Conservation (phyloP, 2,888 invertebrate species). For the Amphimallon solstitiale region DNA sequence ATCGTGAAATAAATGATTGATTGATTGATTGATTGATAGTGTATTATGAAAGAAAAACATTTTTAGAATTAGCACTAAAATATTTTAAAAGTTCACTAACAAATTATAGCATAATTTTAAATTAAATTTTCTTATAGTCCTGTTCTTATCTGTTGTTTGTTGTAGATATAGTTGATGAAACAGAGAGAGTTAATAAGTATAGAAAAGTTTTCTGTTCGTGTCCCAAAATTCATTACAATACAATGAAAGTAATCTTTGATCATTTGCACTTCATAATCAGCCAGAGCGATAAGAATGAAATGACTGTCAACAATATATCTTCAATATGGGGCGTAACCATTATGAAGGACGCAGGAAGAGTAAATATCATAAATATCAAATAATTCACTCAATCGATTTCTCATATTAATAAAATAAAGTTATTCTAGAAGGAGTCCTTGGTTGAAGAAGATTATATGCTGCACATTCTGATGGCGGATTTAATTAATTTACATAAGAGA, state of each 20-base stretch:
- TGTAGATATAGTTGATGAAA: too few relatives aligned
- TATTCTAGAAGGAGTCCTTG: conserved; percentile 62
- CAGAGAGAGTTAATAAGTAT: too few relatives aligned
- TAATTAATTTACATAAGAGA: conserved; percentile 77
- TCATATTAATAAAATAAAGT: too few relatives aligned
- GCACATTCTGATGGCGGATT: conserved; percentile 80
- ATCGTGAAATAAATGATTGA: too few relatives aligned
- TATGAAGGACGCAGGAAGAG: conserved; percentile 72
- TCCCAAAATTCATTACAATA: conserved; percentile 76
- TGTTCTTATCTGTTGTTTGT: too few relatives aligned
- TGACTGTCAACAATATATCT: conserved; percentile 86
- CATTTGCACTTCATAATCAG: conserved; percentile 84
- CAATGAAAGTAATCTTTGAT: conserved; percentile 79
- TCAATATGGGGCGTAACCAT: conserved; percentile 92
- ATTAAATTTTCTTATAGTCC: too few relatives aligned
- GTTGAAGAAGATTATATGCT: conserved; percentile 73
- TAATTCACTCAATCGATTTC: conserved; percentile 32
- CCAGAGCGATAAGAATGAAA: conserved; percentile 80
- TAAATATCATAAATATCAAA: conserved; percentile 12
- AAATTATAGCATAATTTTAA: too few relatives aligned
- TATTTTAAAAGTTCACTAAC: too few relatives aligned
- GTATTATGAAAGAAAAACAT: too few relatives aligned
- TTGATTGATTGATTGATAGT: too few relatives aligned
- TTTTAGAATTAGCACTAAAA: too few relatives aligned
- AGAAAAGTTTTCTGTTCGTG: conserved; percentile 75